These are phyloP conservation scores for Xenops minutus DNA, from an alignment of 2,797 vertebrate genomes.

Conservation along the genomic window DNA sequence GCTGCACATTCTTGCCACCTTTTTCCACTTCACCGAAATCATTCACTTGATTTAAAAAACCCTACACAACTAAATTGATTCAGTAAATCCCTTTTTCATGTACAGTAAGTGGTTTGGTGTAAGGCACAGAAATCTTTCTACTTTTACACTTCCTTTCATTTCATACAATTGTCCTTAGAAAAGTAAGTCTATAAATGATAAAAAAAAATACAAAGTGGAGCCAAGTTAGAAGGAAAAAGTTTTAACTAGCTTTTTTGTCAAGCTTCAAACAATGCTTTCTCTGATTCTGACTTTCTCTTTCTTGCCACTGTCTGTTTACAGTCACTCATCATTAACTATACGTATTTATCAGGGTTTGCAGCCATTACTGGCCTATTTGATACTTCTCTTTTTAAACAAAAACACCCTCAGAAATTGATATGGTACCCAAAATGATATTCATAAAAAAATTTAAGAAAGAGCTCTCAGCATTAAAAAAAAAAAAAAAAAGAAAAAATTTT, in stretches of 20 bases:
- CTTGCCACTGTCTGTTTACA: slow-evolving; percentile 51
- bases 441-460: slow-evolving; percentile 92
- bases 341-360: slow-evolving; percentile 16
- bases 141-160: slow-evolving; percentile 69
- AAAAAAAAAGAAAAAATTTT: slow-evolving; percentile 27
- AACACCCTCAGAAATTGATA: slow-evolving; percentile 85
- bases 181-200: slow-evolving; percentile 61
- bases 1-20: slow-evolving; percentile 59
- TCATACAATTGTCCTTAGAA: slow-evolving; percentile 67
- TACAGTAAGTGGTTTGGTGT: slow-evolving; percentile 67
- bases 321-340: slow-evolving; percentile 41
- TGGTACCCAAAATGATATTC: slow-evolving; percentile 83
- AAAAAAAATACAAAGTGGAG: slow-evolving; percentile 58
- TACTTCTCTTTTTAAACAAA: slow-evolving; percentile 69
- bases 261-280: slow-evolving; percentile 59
- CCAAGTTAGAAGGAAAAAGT: slow-evolving; percentile 64
- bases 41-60: slow-evolving; percentile 69
- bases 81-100: slow-evolving; percentile 71
- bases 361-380: slow-evolving; percentile 2
- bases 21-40: slow-evolving; percentile 65
- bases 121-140: slow-evolving; percentile 66
- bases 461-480: slow-evolving; percentile 15
- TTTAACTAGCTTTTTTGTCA: slow-evolving; percentile 61
- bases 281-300: slow-evolving; percentile 53
- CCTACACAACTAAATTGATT: slow-evolving; percentile 66